These are phyloP conservation scores for Meganola albula DNA, from an alignment of 2,888 invertebrate genomes.

Conservation along the genomic window DNA sequence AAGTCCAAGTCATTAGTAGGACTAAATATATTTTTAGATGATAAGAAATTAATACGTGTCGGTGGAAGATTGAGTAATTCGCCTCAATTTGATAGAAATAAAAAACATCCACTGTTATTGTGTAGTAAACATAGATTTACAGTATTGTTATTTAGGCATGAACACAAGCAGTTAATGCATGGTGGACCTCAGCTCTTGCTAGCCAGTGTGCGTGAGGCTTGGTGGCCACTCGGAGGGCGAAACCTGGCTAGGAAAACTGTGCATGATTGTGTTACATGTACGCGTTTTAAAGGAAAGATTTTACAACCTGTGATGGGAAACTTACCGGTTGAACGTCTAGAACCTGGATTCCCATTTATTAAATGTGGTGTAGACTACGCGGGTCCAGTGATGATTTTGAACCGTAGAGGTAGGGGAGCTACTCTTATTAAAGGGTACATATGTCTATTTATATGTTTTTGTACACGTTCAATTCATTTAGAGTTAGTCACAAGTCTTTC, in stretches of 20 bases:
- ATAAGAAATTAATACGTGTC: constrained; percentile 14
- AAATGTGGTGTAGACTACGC: constrained; percentile 10
- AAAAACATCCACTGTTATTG: constrained; percentile 13
- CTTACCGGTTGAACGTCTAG: constrained; percentile 4
- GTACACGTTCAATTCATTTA: constrained; percentile 6
- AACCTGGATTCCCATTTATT: constrained; percentile 6
- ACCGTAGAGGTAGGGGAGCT: constrained; percentile 7
- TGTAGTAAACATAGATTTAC: constrained; percentile 6
- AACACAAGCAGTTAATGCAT: constrained; percentile 4
- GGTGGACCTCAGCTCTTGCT: constrained; percentile 7
- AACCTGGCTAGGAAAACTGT: constrained; percentile 6
- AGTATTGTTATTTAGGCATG: constrained; percentile 5
- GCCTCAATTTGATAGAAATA: neutral
- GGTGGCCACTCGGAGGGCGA: constrained; percentile 10
- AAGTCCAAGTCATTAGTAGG: constrained; percentile 18
- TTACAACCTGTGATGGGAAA: constrained; percentile 9
- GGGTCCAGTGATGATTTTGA: constrained; percentile 7
- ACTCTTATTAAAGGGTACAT: constrained; percentile 7
- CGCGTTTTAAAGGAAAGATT: constrained; percentile 3
- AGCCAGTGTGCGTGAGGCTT: constrained; percentile 2
- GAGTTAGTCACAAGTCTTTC: constrained; percentile 5
- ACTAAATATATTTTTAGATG: constrained; percentile 19
- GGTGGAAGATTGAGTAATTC: constrained; percentile 15
- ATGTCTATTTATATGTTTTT: constrained; percentile 7
- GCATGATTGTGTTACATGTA: constrained; percentile 8